Conservation (phyloP, 2,797 vertebrate genomes). For the Nyctalus aviator region DNA sequence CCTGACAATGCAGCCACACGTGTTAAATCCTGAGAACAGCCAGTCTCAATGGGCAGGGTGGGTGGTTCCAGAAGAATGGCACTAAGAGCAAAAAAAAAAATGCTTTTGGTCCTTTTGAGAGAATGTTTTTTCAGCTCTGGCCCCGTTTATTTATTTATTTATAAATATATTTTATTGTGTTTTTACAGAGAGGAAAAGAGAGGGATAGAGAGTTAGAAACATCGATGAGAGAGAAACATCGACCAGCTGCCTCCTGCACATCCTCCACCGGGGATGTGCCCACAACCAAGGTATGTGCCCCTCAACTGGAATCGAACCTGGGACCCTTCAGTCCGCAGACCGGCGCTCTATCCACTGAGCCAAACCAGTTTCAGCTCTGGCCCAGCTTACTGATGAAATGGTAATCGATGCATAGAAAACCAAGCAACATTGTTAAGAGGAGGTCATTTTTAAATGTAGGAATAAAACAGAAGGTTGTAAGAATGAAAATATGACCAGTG, state of each 20-base stretch:
- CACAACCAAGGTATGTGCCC: too few relatives aligned
- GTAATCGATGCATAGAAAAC: background rate
- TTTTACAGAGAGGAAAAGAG: too few relatives aligned
- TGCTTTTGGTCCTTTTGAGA: background rate
- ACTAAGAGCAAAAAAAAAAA: background rate
- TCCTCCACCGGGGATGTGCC: too few relatives aligned
- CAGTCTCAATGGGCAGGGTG: background rate
- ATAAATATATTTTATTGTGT: too few relatives aligned
- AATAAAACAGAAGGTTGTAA: background rate
- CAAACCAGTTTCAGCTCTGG: background rate
- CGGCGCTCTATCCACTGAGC: too few relatives aligned
- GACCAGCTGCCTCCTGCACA: too few relatives aligned
- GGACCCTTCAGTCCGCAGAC: too few relatives aligned
- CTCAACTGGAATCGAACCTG: too few relatives aligned
- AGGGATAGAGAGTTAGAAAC: too few relatives aligned
- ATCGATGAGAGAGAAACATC: too few relatives aligned
- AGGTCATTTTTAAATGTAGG: slow-evolving; percentile 21
- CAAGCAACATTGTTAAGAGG: background rate
- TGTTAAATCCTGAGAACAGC: background rate
- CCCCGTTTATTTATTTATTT: background rate
- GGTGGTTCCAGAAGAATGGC: background rate
- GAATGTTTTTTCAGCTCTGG: background rate
- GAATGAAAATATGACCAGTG: background rate
- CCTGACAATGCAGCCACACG: background rate
- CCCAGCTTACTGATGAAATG: slow-evolving; percentile 1